Evolutionary conservation across 2,888 invertebrate species (phyloP), one percentile per base, ranked within the genome.

Genomic region (Chrysolina haemoptera): DNA sequence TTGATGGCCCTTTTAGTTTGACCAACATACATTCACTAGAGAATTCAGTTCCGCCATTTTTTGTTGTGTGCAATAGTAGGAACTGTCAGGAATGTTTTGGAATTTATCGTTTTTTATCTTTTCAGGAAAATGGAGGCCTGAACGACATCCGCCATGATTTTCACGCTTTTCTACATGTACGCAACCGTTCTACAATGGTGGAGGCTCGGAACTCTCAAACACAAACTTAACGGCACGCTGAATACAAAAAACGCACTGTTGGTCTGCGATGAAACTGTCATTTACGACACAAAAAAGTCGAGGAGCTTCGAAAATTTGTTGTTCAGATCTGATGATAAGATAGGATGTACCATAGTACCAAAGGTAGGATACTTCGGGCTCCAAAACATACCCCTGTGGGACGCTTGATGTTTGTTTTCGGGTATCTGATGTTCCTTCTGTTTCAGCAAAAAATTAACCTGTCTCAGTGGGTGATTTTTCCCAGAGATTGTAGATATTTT

Each of bases 131-230:
- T 67, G 59, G 59, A 11, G 1, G 35, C 27, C n/a, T 59, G 35
- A 59, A 40, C 16, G n/a, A 62, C n/a, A 16, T 50, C 66, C 83
- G 48, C 80, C 80, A 94, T 94, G 94, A 88, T 96, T 86, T 91
- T 96, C 83, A 95, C 96, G 50, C 89, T 96, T 68, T 94, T 94
- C 88, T 96, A 96, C 87, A 93, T 94, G 89, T 93, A 95, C 84
- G 94, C 95, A 84, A 96, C 96, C 77, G 92, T 94, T 87, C 89
- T 95, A 81, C 95, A 95, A 88, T 93, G 94, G 85, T 94, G 94
- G 93, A 91, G 94, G 70, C 91, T 95, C 77, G 91, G 92, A 68
- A 91, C 92, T 35, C 90, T 95, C 76, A 91, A 92, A 83, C 90
- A 91, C 82, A 93, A 94, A 82, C 90, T 96, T 65, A 90, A 91